Base-by-base conservation (phyloP, 2,797 vertebrate species). In the Natrix natrix region DNA sequence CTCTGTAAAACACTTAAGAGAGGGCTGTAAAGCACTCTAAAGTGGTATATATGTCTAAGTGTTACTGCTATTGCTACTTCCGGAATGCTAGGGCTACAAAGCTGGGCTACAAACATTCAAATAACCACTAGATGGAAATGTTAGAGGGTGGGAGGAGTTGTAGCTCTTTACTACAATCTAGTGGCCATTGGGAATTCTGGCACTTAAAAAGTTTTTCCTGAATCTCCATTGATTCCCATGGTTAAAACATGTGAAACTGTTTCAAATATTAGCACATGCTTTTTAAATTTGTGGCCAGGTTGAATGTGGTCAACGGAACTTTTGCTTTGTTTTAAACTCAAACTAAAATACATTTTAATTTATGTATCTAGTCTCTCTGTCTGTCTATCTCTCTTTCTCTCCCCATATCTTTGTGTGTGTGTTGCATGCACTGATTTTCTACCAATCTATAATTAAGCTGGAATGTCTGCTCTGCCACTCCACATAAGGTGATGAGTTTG, bases 381-480 rank as follows among this genome's bases (percentile, higher is more conserved):
- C 60, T 61, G 2, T 32, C n/a, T n/a, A 1, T 69, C 13, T 69
- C 32, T 43, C 32, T 22, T 2, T 37, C 32, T 37, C 32, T 74
- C 32, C 6, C 16, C 0, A 5, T n/a, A 5, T n/a, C 63, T 66
- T 66, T 43, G 69, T 28, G 3, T 37, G 66, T 28, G 10, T 69
- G 28, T 66, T 87, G 60, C 56, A 14, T 89, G 55, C n/a, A 5
- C 86, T 94, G 93, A 13, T 93, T 95, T 94, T 87, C 91, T 92
- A 78, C 54, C n/a, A 59, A 90, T 59, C 56, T 66, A 56, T 95
- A 94, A 95, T 96, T 95, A 94, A 95, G 95, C 92, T 96, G 94
- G 92, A 88, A 69, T 92, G 92, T 91, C 87, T 94, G 69, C 91
- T 93, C 24, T 95, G 94, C 93, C 92, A 54, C 74, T 95, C 55